Evolutionary conservation across 2,797 vertebrate genomes (phyloP), one percentile per base, ranked within the genome.

Genomic region (Craterocephalus amniculus): DNA sequence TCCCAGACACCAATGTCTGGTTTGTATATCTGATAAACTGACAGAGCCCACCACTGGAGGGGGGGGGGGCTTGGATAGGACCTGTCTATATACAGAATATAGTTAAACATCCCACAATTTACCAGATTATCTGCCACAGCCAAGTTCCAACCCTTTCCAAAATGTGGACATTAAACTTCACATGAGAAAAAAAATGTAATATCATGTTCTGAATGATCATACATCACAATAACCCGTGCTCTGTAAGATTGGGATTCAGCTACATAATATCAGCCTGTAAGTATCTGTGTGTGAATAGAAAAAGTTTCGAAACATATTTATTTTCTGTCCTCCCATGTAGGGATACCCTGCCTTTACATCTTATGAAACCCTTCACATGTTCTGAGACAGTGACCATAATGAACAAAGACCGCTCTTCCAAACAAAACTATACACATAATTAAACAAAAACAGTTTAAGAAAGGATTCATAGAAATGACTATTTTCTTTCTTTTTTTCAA

Each of bases 1-100:
- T 73, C 55, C 63, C 68, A 69, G 75, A 27, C 63, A 81, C 74
- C 76, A 66, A 75, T 34, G 79, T 80, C 81, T 75, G 70, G 58
- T 64, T 70, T 82, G 34, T 67, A 36, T 84, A 65, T 78, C 81
- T 79, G 65, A 55, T 70, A 52, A 70, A 72, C 49, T 72, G 69
- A 77, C 68, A 52, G 38, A 78, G 66, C 73, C 70, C 67, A 5
- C 40, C 4, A 4, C 4, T 16, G 29, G 29, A 31, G 29, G 29
- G n/a, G 45, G 29, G n/a, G 45, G 57, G 24, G 45, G 45, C 68
- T 65, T 63, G 64, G 65, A 74, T 43, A 61, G 61, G 61, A 72
- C 58, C 61, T 60, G 32, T 59, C 26, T 48, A 40, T 59, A 40
- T 59, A 54, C 36, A 52, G 12, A 20, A 27, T 36, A 66, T 22